A percentile compares a stretch with the other conserved stretches of the same genome.
Conservation (phyloP, 2,797 vertebrate genomes). For the Meda fulgida region DNA sequence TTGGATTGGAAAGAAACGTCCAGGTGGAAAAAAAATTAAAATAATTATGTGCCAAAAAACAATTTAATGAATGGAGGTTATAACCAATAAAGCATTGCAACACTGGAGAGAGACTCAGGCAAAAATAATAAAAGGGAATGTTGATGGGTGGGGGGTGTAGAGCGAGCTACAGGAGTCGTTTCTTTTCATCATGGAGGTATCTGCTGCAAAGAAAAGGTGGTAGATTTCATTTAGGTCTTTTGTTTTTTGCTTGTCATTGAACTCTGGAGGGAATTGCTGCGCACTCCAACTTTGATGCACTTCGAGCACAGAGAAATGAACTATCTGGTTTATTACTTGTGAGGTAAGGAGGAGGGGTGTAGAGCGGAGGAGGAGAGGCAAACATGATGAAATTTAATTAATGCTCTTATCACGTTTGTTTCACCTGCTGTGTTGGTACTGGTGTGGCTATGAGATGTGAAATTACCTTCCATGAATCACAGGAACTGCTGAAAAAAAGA, state of each 20-base stretch:
- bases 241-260: slow-evolving; percentile 65
- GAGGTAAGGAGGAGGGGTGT: slow-evolving; percentile 31
- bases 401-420: slow-evolving; percentile 61
- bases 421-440: slow-evolving; percentile 54
- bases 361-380: slow-evolving; percentile 20
- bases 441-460: slow-evolving; percentile 33
- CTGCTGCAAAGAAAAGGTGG: slow-evolving; percentile 59
- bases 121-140: slow-evolving; percentile 60
- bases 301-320: slow-evolving; percentile 37
- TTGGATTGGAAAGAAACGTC: slow-evolving; percentile 56
- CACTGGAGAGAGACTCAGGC: slow-evolving; percentile 46
- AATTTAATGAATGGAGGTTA: slow-evolving; percentile 62
- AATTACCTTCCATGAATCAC: slow-evolving; percentile 54
- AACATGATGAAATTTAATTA: slow-evolving; percentile 60
- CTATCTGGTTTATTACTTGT: slow-evolving; percentile 53
- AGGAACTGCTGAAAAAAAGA: slow-evolving; percentile 12
- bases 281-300: slow-evolving; percentile 45
- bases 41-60: slow-evolving; percentile 52
- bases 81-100: slow-evolving; percentile 63
- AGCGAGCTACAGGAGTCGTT: slow-evolving; percentile 48
- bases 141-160: slow-evolving; percentile 26
- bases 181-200: slow-evolving; percentile 59
- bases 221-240: slow-evolving; percentile 67
- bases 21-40: slow-evolving; percentile 4
- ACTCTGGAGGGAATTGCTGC: slow-evolving; percentile 60